Evolutionary conservation across 1,140 invertebrate species (phyloP).

Genomic region (Drosophila willistoni): DNA sequence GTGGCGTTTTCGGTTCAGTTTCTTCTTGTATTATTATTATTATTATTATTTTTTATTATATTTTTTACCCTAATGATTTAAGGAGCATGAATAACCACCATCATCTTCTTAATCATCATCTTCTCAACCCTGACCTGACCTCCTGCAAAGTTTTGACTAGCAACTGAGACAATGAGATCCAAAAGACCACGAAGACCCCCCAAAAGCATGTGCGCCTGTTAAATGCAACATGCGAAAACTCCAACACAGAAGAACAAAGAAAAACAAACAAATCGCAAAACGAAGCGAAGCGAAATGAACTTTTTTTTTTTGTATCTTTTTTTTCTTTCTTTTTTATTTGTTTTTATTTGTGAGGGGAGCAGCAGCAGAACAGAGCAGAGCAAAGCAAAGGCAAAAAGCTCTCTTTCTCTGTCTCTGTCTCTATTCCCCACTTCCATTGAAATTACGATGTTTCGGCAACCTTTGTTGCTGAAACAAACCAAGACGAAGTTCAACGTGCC

Average conservation of each 20-base stretch:
- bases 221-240: conserved; percentile 55
- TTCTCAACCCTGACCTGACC: conserved; percentile 39
- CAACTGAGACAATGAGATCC: background rate
- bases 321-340: conserved; percentile 5
- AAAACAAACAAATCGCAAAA: conserved; percentile 57
- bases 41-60: background rate
- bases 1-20: conserved; percentile 25
- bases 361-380: conserved; percentile 11
- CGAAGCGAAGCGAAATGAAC: conserved; percentile 39
- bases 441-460: conserved; percentile 46
- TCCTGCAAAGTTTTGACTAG: conserved; percentile 42
- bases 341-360: conserved; percentile 18
- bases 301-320: conserved; percentile 28
- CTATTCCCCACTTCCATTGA: conserved; percentile 16
- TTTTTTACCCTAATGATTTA: background rate
- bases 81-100: conserved; percentile 1
- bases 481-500: conserved; percentile 67
- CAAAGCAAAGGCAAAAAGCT: conserved; percentile 35
- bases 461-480: conserved; percentile 48
- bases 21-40: conserved; percentile 16
- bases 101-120: background rate
- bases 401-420: conserved; percentile 27
- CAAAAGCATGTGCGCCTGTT: conserved; percentile 65
- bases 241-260: conserved; percentile 54
- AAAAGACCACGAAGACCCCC: conserved; percentile 7